Evolutionary conservation across 1,140 invertebrate species (phyloP), one percentile per base, ranked within the genome.

Genomic region (Drosophila baimaii): DNA sequence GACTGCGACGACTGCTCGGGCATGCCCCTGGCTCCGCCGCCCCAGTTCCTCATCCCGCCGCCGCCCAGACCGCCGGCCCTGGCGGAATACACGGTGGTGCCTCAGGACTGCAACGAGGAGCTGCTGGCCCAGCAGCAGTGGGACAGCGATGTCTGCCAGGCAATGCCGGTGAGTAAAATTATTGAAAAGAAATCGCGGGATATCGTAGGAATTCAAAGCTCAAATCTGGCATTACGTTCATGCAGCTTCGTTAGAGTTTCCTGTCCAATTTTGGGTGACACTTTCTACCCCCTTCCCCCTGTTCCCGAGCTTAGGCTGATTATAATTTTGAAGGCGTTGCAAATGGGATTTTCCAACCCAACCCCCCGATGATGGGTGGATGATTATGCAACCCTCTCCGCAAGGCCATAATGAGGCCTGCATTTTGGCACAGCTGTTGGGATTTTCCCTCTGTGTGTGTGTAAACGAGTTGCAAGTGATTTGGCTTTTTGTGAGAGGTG

Each of bases 1-100:
- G 91, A 92, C 64, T 92, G 91, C 71, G 91, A 92, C 54, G 94
- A 94, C 79, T 94, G 93, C 91, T 93, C 94, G 75, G 94, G 93
- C 82, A 92, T 93, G 91, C 92, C 94, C 23, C 90, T 94, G 52
- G 94, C 93, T 46, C 93, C 94, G 68, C 94, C 94, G 65, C 94
- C 94, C 59, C 93, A 94, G 90, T 94, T 94, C 78, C 90, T 94
- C 47, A 90, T 94, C 76, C 94, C 94, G 29, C 94, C 94, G 35
- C 94, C 94, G 0, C 94, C 94, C 2, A 72, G 94, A 75, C 94
- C 94, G 31, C 93, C 94, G 3, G 93, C 93, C 43, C 73, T 94
- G 23, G 93, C 93, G 65, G 91, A 90, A 17, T 90, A 73, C 37
- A 90, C 81, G 55, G 81, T 80, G 27, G 77, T 77, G 73, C 76